Conservation (phyloP, 1,140 invertebrate species). For the Gryllus bimaculatus region DNA sequence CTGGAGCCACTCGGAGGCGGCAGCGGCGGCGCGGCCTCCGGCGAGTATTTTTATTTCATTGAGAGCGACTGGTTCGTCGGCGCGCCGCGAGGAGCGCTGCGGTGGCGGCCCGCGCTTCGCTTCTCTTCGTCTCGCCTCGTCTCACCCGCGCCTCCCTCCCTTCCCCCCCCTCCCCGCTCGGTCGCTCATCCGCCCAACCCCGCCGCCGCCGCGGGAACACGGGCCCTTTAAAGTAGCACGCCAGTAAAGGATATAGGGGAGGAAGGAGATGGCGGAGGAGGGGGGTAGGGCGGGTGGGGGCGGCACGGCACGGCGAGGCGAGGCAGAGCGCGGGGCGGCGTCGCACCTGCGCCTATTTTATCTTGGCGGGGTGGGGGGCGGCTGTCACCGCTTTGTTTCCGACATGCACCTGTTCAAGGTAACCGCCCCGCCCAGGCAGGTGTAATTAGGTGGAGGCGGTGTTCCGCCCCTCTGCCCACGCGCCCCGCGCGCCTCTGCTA, state of each 20-base stretch:
- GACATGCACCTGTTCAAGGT: conserved; percentile 24
- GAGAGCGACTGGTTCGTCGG: conserved; percentile 42
- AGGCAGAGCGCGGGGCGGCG: neutral
- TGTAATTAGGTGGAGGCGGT: conserved; percentile 29
- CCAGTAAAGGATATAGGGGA: conserved; percentile 2
- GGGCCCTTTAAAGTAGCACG: neutral
- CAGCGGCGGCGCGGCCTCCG: conserved; percentile 32
- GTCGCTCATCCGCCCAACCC: conserved; percentile 29
- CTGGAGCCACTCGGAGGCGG: conserved; percentile 28
- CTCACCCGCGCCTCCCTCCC: conserved; percentile 19
- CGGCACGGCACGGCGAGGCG: neutral
- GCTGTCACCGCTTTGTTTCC: conserved; percentile 26
- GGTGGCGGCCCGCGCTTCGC: conserved; percentile 28
- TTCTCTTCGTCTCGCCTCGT: conserved; percentile 9
- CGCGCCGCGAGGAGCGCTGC: conserved; percentile 42
- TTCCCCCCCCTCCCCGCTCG: too few species aligned
- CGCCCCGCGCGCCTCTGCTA: conserved; percentile 23
- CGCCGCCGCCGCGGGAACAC: too few species aligned
- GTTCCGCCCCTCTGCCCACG: conserved; percentile 26
- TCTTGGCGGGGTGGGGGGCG: neutral
- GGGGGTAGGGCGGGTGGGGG: neutral
- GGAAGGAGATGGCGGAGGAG: neutral
- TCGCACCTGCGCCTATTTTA: neutral
- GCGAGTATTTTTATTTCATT: conserved; percentile 39
- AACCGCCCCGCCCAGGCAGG: conserved; percentile 31